Conservation (phyloP, 2,797 vertebrate species). For the Taenioides sp. region DNA sequence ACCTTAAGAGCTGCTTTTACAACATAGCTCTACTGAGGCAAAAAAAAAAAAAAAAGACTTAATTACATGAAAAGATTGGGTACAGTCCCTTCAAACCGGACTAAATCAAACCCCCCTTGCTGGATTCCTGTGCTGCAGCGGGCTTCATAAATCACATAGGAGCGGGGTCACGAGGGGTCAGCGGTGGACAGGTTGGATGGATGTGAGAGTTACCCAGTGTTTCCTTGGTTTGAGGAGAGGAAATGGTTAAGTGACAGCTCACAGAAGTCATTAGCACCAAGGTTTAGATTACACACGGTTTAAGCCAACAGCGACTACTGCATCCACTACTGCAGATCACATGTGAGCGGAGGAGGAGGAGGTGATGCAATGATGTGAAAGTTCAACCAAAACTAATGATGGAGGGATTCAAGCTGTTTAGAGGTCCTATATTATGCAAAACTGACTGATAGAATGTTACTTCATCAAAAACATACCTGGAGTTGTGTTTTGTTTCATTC, state of each 20-base stretch:
- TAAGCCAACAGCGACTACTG: constrained; percentile 14
- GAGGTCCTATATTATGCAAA: too few species aligned
- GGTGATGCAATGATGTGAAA: neutral
- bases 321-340: constrained; percentile 6
- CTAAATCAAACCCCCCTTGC: constrained; percentile 29
- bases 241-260: constrained; percentile 72
- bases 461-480: too few species aligned
- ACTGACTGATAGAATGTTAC: too few species aligned
- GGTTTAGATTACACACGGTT: constrained; percentile 62
- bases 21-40: too few species aligned
- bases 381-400: too few species aligned
- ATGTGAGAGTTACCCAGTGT: constrained; percentile 39
- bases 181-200: constrained; percentile 36
- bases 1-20: too few species aligned
- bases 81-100: neutral
- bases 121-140: constrained; percentile 39
- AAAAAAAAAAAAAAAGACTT: too few species aligned
- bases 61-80: too few species aligned
- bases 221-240: constrained; percentile 53
- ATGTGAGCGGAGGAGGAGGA: constrained; percentile 9
- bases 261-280: constrained; percentile 61
- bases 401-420: too few species aligned
- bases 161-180: constrained; percentile 57
- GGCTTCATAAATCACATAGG: constrained; percentile 66
- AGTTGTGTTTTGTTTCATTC: too few species aligned